A percentile compares a stretch with the other conserved stretches of the same genome.
Evolutionary conservation across 92 coral and sea anemone genomes (phyloP).

Genomic region (Isaurus tuberculatus): DNA sequence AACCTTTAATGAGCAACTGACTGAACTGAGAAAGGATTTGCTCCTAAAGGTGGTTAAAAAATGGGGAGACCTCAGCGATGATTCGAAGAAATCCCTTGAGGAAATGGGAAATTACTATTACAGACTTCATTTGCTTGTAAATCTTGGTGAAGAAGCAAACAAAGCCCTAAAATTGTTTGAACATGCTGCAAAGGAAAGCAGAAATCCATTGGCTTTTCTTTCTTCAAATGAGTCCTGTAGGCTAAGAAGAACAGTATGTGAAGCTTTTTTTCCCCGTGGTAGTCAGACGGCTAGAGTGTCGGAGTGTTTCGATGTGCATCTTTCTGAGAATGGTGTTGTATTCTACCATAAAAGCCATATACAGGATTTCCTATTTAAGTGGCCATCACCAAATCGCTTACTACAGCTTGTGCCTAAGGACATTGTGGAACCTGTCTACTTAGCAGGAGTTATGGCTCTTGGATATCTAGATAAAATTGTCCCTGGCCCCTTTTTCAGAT

Average conservation of each 20-base stretch:
- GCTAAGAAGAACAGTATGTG: slow-evolving; percentile 54
- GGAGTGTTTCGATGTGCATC: slow-evolving; percentile 43
- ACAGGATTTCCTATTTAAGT: slow-evolving; percentile 3
- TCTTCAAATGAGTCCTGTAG: slow-evolving; percentile 56
- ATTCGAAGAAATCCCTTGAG: slow-evolving; percentile 21
- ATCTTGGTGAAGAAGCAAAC: slow-evolving; percentile 52
- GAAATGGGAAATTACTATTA: slow-evolving; percentile 58
- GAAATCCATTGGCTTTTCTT: slow-evolving; percentile 49
- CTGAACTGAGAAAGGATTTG: slow-evolving; percentile 39
- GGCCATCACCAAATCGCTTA: slow-evolving; percentile 48
- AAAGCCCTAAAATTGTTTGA: slow-evolving; percentile 53
- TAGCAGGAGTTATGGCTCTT: slow-evolving; percentile 49
- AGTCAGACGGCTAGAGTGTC: slow-evolving; percentile 37
- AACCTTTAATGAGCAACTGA: slow-evolving; percentile 49
- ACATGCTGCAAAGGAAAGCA: slow-evolving; percentile 43
- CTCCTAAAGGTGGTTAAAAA: slow-evolving; percentile 54
- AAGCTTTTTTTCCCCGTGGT: slow-evolving; percentile 37
- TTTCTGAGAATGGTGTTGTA: slow-evolving; percentile 17
- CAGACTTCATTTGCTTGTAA: slow-evolving; percentile 55
- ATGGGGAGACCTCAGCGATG: slow-evolving; percentile 1
- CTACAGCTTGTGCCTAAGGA: slow-evolving; percentile 41
- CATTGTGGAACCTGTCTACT: slow-evolving; percentile 46
- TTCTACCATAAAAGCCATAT: slow-evolving; percentile 3
- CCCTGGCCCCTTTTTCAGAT: slow-evolving; percentile 49
- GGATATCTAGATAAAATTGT: slow-evolving; percentile 46